Percentiles rank a stretch among this genome's conserved stretches.
Evolutionary conservation across 2,113 vertebrate species (phyloP).

Genomic region (Psophia crepitans): DNA sequence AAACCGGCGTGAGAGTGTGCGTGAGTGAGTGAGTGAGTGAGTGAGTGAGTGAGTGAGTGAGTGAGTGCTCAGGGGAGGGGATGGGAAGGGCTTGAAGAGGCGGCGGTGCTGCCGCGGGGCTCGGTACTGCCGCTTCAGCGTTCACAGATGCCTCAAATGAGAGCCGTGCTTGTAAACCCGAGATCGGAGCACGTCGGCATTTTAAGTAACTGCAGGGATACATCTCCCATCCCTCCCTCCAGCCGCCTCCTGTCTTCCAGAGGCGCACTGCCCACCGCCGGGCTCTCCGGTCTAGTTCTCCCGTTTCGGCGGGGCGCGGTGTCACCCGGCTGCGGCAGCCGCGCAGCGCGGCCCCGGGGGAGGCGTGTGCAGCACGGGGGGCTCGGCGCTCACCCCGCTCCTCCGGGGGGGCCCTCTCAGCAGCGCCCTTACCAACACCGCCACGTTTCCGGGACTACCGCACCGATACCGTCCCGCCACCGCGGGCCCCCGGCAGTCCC

Average conservation of each 20-base stretch:
- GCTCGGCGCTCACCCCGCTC: background rate
- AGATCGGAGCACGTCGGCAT: background rate
- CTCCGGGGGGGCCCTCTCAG: background rate
- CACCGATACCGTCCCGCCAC: background rate
- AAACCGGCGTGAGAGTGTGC: background rate
- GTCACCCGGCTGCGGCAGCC: background rate
- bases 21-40: background rate
- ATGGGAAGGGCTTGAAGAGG: constrained; percentile 16
- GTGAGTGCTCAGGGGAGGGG: background rate
- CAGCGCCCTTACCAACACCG: background rate
- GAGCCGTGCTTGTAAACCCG: background rate
- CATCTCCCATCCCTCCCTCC: background rate
- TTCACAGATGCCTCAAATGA: background rate
- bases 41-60: accelerated
- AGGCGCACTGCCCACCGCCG: background rate
- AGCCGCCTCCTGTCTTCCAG: background rate
- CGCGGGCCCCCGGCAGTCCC: background rate
- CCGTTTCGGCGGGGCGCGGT: background rate
- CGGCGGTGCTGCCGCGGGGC: background rate
- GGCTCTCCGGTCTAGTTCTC: background rate
- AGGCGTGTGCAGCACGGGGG: background rate
- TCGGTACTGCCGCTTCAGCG: background rate
- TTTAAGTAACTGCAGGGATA: background rate
- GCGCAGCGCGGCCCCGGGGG: background rate
- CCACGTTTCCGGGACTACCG: background rate